Conservation (phyloP, 2,888 invertebrate genomes). For the Zygaena filipendulae region DNA sequence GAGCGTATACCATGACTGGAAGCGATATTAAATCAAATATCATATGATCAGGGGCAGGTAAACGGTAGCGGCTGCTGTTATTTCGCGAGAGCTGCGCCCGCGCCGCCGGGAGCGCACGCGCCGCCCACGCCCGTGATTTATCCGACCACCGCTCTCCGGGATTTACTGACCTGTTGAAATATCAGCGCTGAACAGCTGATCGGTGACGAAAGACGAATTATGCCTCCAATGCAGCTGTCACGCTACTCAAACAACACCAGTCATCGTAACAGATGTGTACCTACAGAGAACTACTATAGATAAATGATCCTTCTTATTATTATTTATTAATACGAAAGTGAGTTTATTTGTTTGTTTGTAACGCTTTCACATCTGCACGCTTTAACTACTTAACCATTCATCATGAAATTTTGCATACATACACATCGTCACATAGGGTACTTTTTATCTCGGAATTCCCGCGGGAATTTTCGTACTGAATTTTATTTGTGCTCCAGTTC, state of each 20-base stretch:
- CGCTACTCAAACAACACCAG: constrained; percentile 19
- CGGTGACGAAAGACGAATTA: constrained; percentile 44
- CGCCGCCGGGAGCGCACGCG: constrained; percentile 34
- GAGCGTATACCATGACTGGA: constrained; percentile 31
- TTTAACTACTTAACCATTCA: too few relatives aligned
- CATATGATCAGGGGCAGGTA: constrained; percentile 61
- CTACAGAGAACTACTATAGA: too few relatives aligned
- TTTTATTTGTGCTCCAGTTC: too few relatives aligned
- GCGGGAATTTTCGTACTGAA: too few relatives aligned
- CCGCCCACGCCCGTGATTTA: constrained; percentile 60
- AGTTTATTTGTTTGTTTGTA: too few relatives aligned
- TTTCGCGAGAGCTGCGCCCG: constrained; percentile 41
- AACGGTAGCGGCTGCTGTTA: constrained; percentile 66
- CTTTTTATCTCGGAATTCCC: too few relatives aligned
- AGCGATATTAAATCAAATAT: constrained; percentile 60
- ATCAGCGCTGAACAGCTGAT: constrained; percentile 46
- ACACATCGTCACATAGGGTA: too few relatives aligned
- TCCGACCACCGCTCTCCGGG: constrained; percentile 28
- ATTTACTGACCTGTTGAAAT: constrained; percentile 54
- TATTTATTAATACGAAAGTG: too few relatives aligned
- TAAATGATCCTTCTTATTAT: too few relatives aligned
- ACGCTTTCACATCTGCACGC: too few relatives aligned
- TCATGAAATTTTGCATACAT: too few relatives aligned
- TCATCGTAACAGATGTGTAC: too few relatives aligned
- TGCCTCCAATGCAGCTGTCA: constrained; percentile 20